Conservation (phyloP, 2,888 invertebrate genomes). For the Rotaria sp. region DNA sequence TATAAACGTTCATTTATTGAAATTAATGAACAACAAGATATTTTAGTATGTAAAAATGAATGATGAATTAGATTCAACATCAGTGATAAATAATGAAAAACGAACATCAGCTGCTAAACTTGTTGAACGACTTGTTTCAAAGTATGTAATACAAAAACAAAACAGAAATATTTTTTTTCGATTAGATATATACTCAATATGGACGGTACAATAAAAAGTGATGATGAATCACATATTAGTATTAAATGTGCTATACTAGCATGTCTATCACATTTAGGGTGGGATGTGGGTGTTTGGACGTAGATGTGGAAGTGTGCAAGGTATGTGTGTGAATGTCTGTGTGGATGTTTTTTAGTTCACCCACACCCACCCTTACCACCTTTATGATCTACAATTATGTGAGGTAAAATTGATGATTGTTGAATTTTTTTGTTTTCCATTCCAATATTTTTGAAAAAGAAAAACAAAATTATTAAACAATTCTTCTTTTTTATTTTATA, state of each 20-base stretch:
- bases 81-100: neutral
- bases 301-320: no score
- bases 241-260: neutral
- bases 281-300: no score
- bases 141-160: neutral
- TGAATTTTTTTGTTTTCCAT: no score
- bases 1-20: neutral
- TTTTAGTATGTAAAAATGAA: neutral
- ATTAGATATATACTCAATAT: neutral
- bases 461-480: no score
- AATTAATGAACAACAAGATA: neutral
- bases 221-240: constrained; percentile 25
- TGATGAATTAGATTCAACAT: neutral
- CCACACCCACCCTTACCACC: no score
- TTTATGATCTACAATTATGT: neutral
- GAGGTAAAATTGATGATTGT: neutral
- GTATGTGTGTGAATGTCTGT: no score
- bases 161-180: neutral
- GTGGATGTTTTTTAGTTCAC: no score
- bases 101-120: constrained; percentile 1
- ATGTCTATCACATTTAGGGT: constrained; percentile 24
- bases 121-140: neutral
- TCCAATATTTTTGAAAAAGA: no score
- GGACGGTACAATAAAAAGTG: neutral
- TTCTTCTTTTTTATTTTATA: no score